phyloP scores from a whole-genome alignment of 2,888 invertebrate species.

The Lochmaea capreae region DNA sequence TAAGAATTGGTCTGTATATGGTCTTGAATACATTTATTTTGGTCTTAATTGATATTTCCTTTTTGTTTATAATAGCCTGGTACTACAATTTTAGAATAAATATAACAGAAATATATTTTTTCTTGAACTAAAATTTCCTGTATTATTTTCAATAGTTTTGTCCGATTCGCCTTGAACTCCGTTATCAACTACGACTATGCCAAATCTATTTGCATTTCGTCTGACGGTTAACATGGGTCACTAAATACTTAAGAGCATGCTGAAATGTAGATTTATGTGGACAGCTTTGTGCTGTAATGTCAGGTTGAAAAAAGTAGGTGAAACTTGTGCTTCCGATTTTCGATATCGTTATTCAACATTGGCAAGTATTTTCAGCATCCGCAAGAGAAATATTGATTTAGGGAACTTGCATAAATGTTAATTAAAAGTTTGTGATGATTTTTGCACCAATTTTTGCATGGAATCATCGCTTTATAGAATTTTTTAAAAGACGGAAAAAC shows the following conservation, averaged over 20 bases:
- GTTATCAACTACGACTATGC: conserved; percentile 1
- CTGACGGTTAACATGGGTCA: conserved; percentile 33
- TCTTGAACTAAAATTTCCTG: too few relatives aligned
- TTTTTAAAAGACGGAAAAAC: too few relatives aligned
- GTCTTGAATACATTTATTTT: too few relatives aligned
- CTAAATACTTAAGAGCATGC: conserved; percentile 31
- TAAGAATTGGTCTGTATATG: too few relatives aligned
- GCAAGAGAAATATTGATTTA: background rate
- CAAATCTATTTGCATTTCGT: conserved; percentile 35
- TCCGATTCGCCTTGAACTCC: background rate
- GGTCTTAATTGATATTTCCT: too few relatives aligned
- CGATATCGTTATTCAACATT: background rate
- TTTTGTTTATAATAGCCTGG: too few relatives aligned
- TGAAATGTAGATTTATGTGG: conserved; percentile 38
- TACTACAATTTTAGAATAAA: too few relatives aligned
- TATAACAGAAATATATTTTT: too few relatives aligned
- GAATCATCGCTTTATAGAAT: too few relatives aligned
- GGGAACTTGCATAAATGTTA: too few relatives aligned
- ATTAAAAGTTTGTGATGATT: too few relatives aligned
- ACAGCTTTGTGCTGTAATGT: conserved; percentile 14
- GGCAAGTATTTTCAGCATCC: background rate
- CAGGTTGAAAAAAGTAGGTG: background rate
- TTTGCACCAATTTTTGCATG: too few relatives aligned
- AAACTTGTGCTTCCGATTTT: background rate
- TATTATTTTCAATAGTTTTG: background rate